Evolutionary conservation across 1,140 invertebrate species (phyloP), one percentile per base, ranked within the genome.

Genomic region (Bombus turneri): DNA sequence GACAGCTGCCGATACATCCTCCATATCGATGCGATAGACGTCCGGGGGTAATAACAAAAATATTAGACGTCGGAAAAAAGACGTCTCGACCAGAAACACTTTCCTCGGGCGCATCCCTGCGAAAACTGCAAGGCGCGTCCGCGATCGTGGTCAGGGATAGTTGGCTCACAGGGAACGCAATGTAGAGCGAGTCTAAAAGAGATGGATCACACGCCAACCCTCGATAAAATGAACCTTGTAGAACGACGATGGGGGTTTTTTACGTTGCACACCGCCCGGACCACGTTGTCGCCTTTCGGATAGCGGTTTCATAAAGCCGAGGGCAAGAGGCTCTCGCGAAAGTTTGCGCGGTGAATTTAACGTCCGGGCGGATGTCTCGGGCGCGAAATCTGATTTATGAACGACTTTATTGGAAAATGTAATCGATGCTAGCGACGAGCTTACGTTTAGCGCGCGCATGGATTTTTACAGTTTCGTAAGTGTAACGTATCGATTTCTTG

Each of bases 1-100:
- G 85, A 75, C 89, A 90, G 89, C 85, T 90, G 85, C 86, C 88
- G 86, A 88, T 88, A 90, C 83, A 59, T 81, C 83, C 73, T 69
- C 73, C 80, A 66, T 83, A 80, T 90, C 78, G 64, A 31, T 69
- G 72, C 81, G 74, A 90, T 89, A 83, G 85, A 89, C 69, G 88
- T 80, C 79, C 81, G 15, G 53, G 76, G 86, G 47, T 87, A 87
- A 90, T 90, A 82, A 90, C 87, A 90, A 79, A 85, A 75, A 59
- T 81, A 81, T 85, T 64, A 72, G 57, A 74, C 69, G 57, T 4
- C n/a, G 57, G n/a, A 39, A 78, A 78, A 69, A 75, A 66, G 66
- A 81, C 41, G 47, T 74, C 28, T 25, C n/a, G 28, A 47, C 34
- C 31, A 74, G n/a, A 43, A 68, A 64, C 53, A 34, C 28, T 43